Evolutionary conservation across 2,113 vertebrate species (phyloP).

Genomic region (Illadopsis cleaveri): DNA sequence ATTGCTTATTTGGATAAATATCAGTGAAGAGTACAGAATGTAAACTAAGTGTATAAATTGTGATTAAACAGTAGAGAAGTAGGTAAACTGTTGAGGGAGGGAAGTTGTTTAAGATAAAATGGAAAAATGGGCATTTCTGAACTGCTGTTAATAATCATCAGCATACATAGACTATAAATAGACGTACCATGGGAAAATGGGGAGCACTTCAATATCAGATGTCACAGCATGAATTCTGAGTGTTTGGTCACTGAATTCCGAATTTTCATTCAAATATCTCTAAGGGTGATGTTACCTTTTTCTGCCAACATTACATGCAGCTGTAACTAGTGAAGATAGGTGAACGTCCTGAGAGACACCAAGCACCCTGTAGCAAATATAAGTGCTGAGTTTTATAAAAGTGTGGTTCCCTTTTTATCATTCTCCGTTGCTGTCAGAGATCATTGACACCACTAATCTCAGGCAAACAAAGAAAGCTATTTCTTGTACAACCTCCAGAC

Average conservation of each 20-base stretch:
- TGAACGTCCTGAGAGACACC: not conserved
- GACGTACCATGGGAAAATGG: not conserved
- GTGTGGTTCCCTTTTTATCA: not conserved
- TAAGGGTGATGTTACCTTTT: not conserved
- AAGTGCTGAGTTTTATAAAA: not conserved
- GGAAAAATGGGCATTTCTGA: not conserved
- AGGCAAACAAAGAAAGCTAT: not conserved
- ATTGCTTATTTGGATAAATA: not conserved
- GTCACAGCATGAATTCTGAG: not conserved
- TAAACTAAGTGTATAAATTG: not conserved
- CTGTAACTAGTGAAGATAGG: not conserved
- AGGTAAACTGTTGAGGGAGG: not conserved
- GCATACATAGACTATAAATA: not conserved
- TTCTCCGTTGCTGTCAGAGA: not conserved
- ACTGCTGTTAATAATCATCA: not conserved
- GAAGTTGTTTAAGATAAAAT: not conserved
- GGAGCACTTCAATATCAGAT: not conserved
- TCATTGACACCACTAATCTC: not conserved
- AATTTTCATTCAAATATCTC: not conserved
- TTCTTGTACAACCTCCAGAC: not conserved
- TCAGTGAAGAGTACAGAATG: not conserved
- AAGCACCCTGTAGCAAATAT: not conserved
- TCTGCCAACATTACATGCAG: not conserved
- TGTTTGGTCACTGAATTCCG: not conserved
- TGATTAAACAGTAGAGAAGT: not conserved